phyloP scores from a whole-genome alignment of 2,888 invertebrate genomes.

The Empis stercorea region DNA sequence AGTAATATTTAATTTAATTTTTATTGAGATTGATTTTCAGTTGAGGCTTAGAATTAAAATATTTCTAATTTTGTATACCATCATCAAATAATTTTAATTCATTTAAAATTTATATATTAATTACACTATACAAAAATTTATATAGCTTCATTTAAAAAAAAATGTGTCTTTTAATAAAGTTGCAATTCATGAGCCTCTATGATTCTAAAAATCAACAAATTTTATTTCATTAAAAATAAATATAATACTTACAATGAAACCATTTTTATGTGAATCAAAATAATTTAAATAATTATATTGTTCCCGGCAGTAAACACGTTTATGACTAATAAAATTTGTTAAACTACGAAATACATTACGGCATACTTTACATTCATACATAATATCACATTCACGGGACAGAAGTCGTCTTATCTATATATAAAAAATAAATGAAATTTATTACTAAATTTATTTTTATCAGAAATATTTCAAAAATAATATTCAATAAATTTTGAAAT shows the following conservation, averaged over 20 bases:
- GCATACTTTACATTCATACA: conserved; percentile 83
- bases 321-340: conserved; percentile 80
- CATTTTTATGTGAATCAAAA: conserved; percentile 37
- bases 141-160: too few species aligned
- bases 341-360: conserved; percentile 74
- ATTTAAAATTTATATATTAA: too few species aligned
- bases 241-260: conserved; percentile 25
- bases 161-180: too few species aligned
- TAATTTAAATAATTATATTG: conserved; percentile 40
- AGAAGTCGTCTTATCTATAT: conserved; percentile 60
- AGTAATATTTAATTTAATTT: too few species aligned
- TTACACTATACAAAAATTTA: too few species aligned
- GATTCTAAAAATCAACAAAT: too few species aligned
- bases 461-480: conserved; percentile 1
- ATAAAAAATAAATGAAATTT: conserved; percentile 9
- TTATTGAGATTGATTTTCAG: too few species aligned
- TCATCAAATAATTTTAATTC: too few species aligned
- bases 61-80: too few species aligned
- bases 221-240: too few species aligned
- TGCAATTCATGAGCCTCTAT: too few species aligned
- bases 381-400: conserved; percentile 71
- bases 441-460: neutral
- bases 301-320: conserved; percentile 65
- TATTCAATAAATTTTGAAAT: neutral
- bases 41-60: too few species aligned